Percentiles rank a stretch among this genome's conserved stretches.
phyloP scores from a whole-genome alignment of 2,113 vertebrate genomes.

The Suncus etruscus region DNA sequence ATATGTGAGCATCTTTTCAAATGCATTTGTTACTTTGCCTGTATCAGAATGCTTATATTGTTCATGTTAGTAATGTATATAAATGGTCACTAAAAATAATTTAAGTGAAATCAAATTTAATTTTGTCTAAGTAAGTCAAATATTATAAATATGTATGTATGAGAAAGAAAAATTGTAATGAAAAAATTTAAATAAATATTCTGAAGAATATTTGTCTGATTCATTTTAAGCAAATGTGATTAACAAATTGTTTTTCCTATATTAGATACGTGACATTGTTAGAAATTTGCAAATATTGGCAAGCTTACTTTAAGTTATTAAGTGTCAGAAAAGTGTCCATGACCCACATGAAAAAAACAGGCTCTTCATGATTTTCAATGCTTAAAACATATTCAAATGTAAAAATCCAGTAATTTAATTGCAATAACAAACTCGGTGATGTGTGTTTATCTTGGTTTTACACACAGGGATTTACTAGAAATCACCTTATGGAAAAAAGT shows the following conservation, averaged over 20 bases:
- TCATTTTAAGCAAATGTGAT: conserved; percentile 66
- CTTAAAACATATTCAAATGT: conserved; percentile 91
- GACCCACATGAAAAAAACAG: conserved; percentile 86
- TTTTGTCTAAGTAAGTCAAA: background rate
- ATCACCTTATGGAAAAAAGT: conserved; percentile 92
- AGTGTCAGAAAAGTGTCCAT: conserved; percentile 85
- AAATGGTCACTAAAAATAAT: background rate
- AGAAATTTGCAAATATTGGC: conserved; percentile 71
- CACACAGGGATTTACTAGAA: conserved; percentile 94
- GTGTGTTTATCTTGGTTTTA: conserved; percentile 95
- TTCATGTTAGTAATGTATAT: background rate
- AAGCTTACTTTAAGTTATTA: conserved; percentile 82
- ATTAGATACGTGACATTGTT: conserved; percentile 70
- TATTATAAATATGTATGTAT: background rate
- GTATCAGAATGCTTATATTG: background rate
- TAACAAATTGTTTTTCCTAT: conserved; percentile 67
- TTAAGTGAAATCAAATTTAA: background rate
- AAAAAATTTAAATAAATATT: conserved; percentile 8
- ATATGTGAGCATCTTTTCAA: background rate
- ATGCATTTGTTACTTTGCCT: background rate
- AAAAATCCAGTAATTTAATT: conserved; percentile 93
- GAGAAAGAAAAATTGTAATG: conserved; percentile 1
- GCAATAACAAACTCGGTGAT: conserved; percentile 92
- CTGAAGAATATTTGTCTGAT: conserved; percentile 59
- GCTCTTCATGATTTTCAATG: conserved; percentile 86